phyloP scores from a whole-genome alignment of 2,888 invertebrate species.

The Metalampra italica region DNA sequence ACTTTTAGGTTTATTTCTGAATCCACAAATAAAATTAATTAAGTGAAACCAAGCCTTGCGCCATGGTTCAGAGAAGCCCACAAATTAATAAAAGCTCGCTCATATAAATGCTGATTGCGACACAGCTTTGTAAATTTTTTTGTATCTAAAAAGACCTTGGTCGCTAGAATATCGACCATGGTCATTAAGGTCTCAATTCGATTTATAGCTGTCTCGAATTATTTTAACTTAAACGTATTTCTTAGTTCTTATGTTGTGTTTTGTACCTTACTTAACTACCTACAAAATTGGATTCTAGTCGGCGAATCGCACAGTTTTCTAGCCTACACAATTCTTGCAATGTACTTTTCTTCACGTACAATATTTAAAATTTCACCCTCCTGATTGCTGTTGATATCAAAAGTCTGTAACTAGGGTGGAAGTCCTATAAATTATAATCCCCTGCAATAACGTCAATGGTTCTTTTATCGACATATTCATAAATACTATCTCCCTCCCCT shows the following conservation, averaged over 20 bases:
- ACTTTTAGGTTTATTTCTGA: constrained; percentile 24
- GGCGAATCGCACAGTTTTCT: not conserved
- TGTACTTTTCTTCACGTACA: not conserved
- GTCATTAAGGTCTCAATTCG: constrained; percentile 35
- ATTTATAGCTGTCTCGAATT: constrained; percentile 40
- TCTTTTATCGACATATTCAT: constrained; percentile 10
- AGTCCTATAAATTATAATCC: constrained; percentile 30
- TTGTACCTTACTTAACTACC: not conserved
- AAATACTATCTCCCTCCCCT: constrained; percentile 7
- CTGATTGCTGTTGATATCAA: constrained; percentile 22
- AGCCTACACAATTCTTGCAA: no score
- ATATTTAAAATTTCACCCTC: constrained; percentile 14
- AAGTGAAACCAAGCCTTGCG: constrained; percentile 17
- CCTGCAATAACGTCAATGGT: constrained; percentile 24
- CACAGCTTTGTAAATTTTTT: constrained; percentile 32
- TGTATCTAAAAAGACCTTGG: constrained; percentile 30
- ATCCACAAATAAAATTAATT: constrained; percentile 22
- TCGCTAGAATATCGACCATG: constrained; percentile 30
- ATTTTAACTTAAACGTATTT: constrained; percentile 3
- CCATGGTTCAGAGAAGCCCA: constrained; percentile 31
- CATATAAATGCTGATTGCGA: constrained; percentile 32
- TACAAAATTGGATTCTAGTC: not conserved
- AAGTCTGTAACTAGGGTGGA: constrained; percentile 27
- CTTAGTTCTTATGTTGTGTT: not conserved
- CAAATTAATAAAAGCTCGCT: constrained; percentile 32